These are phyloP conservation scores for Nomada goodeniana DNA, from an alignment of 2,888 invertebrate species.

Conservation along the genomic window DNA sequence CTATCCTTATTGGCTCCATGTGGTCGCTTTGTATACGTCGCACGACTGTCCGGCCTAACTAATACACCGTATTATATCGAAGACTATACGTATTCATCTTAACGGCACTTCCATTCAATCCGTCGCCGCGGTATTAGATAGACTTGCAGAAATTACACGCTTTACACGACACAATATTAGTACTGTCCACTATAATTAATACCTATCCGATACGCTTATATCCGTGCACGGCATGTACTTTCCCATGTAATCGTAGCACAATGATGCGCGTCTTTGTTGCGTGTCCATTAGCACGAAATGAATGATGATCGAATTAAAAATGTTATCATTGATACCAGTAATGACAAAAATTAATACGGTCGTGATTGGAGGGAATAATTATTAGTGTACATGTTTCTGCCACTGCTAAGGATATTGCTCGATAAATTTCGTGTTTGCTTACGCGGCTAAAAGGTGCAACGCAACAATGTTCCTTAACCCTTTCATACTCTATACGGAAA, in stretches of 20 bases:
- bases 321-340: slow-evolving; percentile 4
- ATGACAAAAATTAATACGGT: neutral
- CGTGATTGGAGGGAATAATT: neutral
- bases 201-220: slow-evolving; percentile 56
- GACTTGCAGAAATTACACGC: slow-evolving; percentile 68
- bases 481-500: too few species aligned
- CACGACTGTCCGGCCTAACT: slow-evolving; percentile 69
- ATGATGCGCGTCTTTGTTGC: slow-evolving; percentile 16
- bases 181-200: slow-evolving; percentile 69
- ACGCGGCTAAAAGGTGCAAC: too few species aligned
- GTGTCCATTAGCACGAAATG: neutral
- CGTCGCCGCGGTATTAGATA: slow-evolving; percentile 66
- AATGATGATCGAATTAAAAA: neutral
- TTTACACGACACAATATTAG: slow-evolving; percentile 67
- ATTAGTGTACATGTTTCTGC: neutral
- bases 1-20: slow-evolving; percentile 69
- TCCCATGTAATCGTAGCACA: slow-evolving; percentile 45
- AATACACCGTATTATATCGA: slow-evolving; percentile 70
- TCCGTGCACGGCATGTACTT: slow-evolving; percentile 37
- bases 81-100: slow-evolving; percentile 70
- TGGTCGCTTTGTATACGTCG: slow-evolving; percentile 67
- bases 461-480: too few species aligned
- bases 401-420: neutral
- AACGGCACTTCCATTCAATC: slow-evolving; percentile 76
- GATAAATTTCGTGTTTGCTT: neutral